Base-by-base conservation (phyloP, 2,113 vertebrate genomes). In the Lophochroa leadbeateri region DNA sequence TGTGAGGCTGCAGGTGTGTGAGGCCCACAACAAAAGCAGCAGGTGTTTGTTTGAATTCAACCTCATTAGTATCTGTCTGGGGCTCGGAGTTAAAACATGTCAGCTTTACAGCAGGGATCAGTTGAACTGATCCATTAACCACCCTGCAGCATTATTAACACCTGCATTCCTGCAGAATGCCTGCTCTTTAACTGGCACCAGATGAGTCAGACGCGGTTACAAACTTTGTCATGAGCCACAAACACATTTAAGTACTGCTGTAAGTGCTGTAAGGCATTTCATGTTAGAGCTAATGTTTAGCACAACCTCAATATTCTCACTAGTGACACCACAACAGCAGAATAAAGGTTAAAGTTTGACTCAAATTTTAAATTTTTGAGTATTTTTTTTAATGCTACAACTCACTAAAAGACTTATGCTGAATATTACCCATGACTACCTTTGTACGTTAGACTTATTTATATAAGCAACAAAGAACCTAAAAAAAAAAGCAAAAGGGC, bases 401-500 rank as follows among this genome's bases (percentile, higher is more conserved):
- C 35, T 90, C 64, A 83, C 52, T 86, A 75, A 60, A 86, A 82
- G 43, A 47, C 46, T 60, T 80, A 61, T 0, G 25, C 33, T 63
- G 55, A 81, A 28, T 86, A 86, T 55, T 81, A 64, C 35, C 55
- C 58, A 44, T 33, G 78, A 27, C 50, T 89, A 71, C 53, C 24
- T 88, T 58, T 72, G 74, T 53, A 76, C 55, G 0, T 67, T 53
- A 88, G 19, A 76, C 13, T 15, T 25, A 53, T 65, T 71, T 78
- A 71, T 90, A 82, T 18, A 85, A 91, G 78, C 64, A 87, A 75
- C 70, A 91, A 46, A 58, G 65, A 91, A 83, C 57, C 28, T 90
- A 39, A 86, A 75, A 88, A 81, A 81, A 92, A 92, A 71, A 91
- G 93, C 70, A 84, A 88, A 94, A 86, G 33, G 35, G 35, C 8